Percentiles rank a stretch among this genome's conserved stretches.
Evolutionary conservation across 2,797 vertebrate species (phyloP).

Genomic region (Microcaecilia unicolor): DNA sequence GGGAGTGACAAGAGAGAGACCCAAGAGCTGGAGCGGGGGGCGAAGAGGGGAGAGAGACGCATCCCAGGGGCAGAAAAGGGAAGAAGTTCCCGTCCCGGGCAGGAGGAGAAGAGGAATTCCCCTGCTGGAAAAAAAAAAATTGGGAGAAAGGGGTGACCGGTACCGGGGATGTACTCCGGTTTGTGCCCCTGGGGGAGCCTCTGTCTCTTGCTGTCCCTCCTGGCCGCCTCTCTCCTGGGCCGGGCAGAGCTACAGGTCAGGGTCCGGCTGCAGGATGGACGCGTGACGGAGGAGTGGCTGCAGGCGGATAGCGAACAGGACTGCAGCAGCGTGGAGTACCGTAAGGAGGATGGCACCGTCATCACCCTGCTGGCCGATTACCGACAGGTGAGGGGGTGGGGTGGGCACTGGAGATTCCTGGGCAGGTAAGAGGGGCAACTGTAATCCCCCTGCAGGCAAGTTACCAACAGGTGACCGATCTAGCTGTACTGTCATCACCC

Average conservation of each 20-base stretch:
- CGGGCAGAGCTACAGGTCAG: conserved; percentile 78
- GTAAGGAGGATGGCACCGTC: conserved; percentile 79
- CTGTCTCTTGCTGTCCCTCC: conserved; percentile 21
- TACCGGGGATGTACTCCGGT: conserved; percentile 10
- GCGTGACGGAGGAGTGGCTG: conserved; percentile 82
- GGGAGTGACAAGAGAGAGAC: not conserved
- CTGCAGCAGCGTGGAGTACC: conserved; percentile 80
- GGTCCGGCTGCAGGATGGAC: conserved; percentile 79
- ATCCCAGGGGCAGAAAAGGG: not conserved
- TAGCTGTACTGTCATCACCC: too few relatives aligned
- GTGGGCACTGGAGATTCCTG: not conserved
- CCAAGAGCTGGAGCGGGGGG: not conserved
- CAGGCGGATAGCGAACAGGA: conserved; percentile 83
- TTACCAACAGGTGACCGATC: too few relatives aligned
- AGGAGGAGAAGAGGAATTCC: not conserved
- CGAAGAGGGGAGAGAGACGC: not conserved
- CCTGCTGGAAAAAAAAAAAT: conserved; percentile 26
- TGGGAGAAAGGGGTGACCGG: too few relatives aligned
- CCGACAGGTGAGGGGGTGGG: conserved; percentile 67
- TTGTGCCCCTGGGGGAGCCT: conserved; percentile 14
- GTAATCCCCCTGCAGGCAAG: too few relatives aligned
- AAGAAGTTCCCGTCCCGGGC: too few relatives aligned
- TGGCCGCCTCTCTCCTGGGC: conserved; percentile 10
- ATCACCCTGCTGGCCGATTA: conserved; percentile 85
- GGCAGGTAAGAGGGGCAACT: too few relatives aligned